Evolutionary conservation across 2,113 vertebrate genomes (phyloP).

Genomic region (Orientallactaga bullata): DNA sequence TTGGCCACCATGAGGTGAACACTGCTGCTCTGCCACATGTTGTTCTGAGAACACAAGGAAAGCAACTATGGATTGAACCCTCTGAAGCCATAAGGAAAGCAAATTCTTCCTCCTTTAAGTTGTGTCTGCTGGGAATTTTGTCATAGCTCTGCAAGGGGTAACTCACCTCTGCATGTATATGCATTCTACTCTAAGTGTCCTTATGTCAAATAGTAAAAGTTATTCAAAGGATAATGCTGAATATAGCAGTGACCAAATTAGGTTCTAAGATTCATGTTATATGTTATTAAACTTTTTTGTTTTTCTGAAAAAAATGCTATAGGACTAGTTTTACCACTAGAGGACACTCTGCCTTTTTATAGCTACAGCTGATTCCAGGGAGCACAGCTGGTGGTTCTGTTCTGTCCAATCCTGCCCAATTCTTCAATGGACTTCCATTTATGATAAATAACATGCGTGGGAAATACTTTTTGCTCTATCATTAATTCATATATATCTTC

Average conservation of each 20-base stretch:
- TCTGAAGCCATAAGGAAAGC: not conserved
- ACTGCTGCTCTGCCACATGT: too few species aligned
- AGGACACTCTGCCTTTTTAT: constrained; percentile 33
- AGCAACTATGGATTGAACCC: not conserved
- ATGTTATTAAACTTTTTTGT: too few species aligned
- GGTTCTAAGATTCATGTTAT: not conserved
- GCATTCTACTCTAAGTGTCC: not conserved
- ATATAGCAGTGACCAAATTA: not conserved
- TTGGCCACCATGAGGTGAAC: too few species aligned
- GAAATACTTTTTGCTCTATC: not conserved
- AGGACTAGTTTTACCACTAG: constrained; percentile 52
- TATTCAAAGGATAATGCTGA: not conserved
- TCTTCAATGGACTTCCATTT: not conserved
- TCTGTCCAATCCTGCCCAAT: not conserved
- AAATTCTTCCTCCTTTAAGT: too few species aligned
- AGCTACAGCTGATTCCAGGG: not conserved
- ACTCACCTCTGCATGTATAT: not conserved
- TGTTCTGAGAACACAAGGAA: not conserved
- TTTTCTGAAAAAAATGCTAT: not conserved
- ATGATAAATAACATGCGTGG: not conserved
- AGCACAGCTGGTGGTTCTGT: not conserved
- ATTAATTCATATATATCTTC: not conserved
- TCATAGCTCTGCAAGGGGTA: not conserved
- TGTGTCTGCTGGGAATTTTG: not conserved
- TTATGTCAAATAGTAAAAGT: not conserved